phyloP scores from a whole-genome alignment of 2,888 invertebrate species.

The Osmoderma eremita region DNA sequence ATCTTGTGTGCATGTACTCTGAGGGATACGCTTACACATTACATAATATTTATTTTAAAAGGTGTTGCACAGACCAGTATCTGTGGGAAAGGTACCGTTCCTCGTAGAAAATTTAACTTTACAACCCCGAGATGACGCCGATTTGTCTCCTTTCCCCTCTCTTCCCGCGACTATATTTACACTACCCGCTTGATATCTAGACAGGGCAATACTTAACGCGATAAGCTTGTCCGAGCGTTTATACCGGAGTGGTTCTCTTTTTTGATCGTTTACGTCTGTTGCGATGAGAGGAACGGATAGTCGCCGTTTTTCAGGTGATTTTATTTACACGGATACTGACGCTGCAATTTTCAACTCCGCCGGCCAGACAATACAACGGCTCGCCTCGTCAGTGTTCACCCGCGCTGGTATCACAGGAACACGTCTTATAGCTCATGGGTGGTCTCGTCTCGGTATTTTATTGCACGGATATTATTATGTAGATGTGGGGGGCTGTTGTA shows the following conservation, averaged over 20 bases:
- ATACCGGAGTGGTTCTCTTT: constrained; percentile 13
- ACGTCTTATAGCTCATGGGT: constrained; percentile 39
- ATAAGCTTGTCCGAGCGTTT: constrained; percentile 16
- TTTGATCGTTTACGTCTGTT: not conserved
- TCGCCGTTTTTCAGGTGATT: constrained; percentile 1
- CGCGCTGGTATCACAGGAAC: not conserved
- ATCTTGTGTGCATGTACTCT: too few relatives aligned
- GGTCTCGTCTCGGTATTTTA: constrained; percentile 39
- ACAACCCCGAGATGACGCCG: not conserved
- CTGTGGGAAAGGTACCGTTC: not conserved
- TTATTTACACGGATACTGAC: constrained; percentile 27
- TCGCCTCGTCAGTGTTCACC: constrained; percentile 21
- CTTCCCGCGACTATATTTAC: constrained; percentile 18
- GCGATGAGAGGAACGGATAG: constrained; percentile 14
- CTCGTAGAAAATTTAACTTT: not conserved
- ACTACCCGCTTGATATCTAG: constrained; percentile 13
- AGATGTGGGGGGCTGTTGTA: constrained; percentile 24
- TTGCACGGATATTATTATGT: constrained; percentile 40
- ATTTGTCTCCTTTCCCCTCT: constrained; percentile 7
- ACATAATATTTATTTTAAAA: constrained; percentile 5
- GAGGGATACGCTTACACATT: constrained; percentile 2
- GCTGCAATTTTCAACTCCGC: constrained; percentile 25
- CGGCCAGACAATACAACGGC: constrained; percentile 15
- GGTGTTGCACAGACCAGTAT: not conserved
- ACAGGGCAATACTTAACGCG: constrained; percentile 31